Conservation (phyloP, 2,113 vertebrate species). For the Callospermophilus lateralis region DNA sequence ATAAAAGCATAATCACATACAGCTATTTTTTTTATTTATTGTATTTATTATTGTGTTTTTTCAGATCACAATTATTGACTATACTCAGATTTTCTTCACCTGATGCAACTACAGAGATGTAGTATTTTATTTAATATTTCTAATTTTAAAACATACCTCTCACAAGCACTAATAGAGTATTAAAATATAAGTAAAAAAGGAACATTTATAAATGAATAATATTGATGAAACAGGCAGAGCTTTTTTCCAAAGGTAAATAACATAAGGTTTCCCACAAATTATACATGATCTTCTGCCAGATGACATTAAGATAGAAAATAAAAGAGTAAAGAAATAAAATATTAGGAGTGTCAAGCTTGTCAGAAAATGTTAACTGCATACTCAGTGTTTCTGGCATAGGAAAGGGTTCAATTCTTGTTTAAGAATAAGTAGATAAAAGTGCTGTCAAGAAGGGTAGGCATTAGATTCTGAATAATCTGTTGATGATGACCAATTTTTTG, state of each 20-base stretch:
- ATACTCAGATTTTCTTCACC: neutral
- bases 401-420: neutral
- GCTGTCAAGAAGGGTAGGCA: neutral
- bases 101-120: neutral
- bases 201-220: neutral
- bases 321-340: neutral
- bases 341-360: conserved; percentile 8
- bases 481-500: neutral
- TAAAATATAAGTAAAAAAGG: neutral
- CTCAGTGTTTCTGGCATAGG: neutral
- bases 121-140: neutral
- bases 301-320: neutral
- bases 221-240: neutral
- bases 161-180: neutral
- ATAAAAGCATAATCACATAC: neutral
- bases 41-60: conserved; percentile 9
- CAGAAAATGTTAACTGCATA: conserved; percentile 16
- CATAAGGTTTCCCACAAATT: neutral
- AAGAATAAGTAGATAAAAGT: neutral
- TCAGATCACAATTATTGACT: neutral
- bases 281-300: neutral
- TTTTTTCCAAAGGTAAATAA: neutral
- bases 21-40: neutral
- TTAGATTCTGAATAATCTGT: neutral
- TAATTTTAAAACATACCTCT: neutral